phyloP scores from a whole-genome alignment of 1,140 invertebrate species.

The Euura lappo region DNA sequence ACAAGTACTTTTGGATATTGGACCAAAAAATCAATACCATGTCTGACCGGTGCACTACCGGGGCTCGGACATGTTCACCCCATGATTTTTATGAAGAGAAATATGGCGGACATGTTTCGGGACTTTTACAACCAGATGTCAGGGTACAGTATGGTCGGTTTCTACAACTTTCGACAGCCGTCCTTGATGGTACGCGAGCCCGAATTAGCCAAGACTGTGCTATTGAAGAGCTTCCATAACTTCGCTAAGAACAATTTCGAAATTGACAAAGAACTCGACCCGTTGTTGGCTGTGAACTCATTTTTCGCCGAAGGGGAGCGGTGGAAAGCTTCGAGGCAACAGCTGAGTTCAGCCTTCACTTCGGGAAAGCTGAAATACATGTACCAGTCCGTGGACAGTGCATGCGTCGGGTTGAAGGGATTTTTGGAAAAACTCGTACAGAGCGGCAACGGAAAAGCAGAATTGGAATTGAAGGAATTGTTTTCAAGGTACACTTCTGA shows the following conservation, averaged over 20 bases:
- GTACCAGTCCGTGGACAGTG: conserved; percentile 1
- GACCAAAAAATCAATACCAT: conserved; percentile 52
- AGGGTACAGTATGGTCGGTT: conserved; percentile 36
- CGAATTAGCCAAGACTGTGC: conserved; percentile 38
- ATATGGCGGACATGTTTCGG: conserved; percentile 12
- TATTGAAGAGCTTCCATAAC: conserved; percentile 44
- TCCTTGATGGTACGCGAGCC: conserved; percentile 43
- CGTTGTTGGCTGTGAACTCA: conserved; percentile 38
- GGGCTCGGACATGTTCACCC: conserved; percentile 39
- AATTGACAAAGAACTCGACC: conserved; percentile 26
- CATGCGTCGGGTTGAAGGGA: conserved; percentile 23
- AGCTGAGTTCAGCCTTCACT: conserved; percentile 28
- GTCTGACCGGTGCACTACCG: conserved; percentile 32
- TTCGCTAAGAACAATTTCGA: conserved; percentile 31
- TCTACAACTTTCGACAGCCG: conserved; percentile 34
- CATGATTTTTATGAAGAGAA: conserved; percentile 18
- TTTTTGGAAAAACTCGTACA: conserved; percentile 26
- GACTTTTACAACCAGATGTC: conserved; percentile 28
- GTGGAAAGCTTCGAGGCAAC: conserved; percentile 29
- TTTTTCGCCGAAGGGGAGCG: conserved; percentile 38
- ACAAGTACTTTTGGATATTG: conserved; percentile 52
- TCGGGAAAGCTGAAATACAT: conserved; percentile 30
- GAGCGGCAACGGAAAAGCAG: conserved; percentile 16
- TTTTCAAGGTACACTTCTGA: conserved; percentile 38
- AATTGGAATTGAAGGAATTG: conserved; percentile 40